A percentile compares a stretch with the other conserved stretches of the same genome.
These are phyloP conservation scores for Zosterops lateralis DNA, from an alignment of 2,113 vertebrate species.

Conservation along the genomic window DNA sequence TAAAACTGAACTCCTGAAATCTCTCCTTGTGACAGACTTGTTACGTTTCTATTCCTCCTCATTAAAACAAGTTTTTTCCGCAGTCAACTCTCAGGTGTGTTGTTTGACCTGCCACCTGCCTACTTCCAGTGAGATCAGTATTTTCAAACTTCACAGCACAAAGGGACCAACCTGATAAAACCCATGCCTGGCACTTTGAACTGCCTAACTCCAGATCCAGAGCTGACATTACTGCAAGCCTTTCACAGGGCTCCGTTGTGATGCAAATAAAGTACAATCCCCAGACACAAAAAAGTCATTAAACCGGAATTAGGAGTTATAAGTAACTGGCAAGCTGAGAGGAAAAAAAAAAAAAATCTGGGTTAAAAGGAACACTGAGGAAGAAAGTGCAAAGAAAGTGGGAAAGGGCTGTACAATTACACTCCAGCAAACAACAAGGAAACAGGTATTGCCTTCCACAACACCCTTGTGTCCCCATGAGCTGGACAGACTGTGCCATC, in stretches of 20 bases:
- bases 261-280: slow-evolving; percentile 17
- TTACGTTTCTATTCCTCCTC: neutral
- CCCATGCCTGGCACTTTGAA: neutral
- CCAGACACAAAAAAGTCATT: slow-evolving; percentile 5
- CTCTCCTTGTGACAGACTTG: neutral
- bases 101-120: neutral
- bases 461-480: fast-evolving
- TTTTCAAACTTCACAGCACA: neutral
- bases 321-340: neutral
- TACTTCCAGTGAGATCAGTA: neutral
- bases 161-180: neutral
- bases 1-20: neutral
- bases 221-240: neutral
- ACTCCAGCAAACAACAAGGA: neutral
- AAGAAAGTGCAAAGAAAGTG: neutral
- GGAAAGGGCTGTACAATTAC: neutral
- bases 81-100: neutral
- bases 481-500: fast-evolving
- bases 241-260: neutral
- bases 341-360: neutral
- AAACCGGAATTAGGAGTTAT: slow-evolving; percentile 27
- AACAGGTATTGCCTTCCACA: fast-evolving
- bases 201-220: neutral
- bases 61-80: neutral
- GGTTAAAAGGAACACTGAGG: neutral